Evolutionary conservation across 1,140 invertebrate genomes (phyloP).

Genomic region (Cherax destructor): DNA sequence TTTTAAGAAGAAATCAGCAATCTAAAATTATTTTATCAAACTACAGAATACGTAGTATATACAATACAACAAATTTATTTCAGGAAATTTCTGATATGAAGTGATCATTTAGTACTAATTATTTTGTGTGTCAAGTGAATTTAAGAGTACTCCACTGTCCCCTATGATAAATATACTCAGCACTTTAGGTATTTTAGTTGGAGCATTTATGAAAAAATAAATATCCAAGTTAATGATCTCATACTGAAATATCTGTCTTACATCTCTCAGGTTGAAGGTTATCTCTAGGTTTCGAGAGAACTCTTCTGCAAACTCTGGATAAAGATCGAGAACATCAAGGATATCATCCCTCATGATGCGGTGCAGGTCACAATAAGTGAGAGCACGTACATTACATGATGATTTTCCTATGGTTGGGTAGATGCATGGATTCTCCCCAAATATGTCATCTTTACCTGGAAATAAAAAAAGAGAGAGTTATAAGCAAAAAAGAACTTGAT

Average conservation of each 20-base stretch:
- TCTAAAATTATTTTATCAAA: too few species aligned
- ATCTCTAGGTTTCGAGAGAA: slow-evolving; percentile 97
- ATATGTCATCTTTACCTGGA: slow-evolving; percentile 97
- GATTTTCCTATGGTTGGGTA: slow-evolving; percentile 96
- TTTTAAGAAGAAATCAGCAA: too few species aligned
- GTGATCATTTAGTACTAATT: too few species aligned
- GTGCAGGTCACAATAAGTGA: slow-evolving; percentile 99
- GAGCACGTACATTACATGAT: slow-evolving; percentile 97
- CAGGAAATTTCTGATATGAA: too few species aligned
- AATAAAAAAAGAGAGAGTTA: background rate
- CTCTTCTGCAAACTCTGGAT: slow-evolving; percentile 95
- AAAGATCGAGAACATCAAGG: slow-evolving; percentile 97
- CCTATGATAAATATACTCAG: too few species aligned
- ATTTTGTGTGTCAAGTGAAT: too few species aligned
- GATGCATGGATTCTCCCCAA: slow-evolving; percentile 97
- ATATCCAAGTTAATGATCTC: too few species aligned
- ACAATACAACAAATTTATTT: too few species aligned
- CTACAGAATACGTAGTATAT: too few species aligned
- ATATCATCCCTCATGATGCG: slow-evolving; percentile 97
- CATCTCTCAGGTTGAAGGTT: slow-evolving; percentile 97
- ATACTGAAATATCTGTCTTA: slow-evolving; percentile 78
- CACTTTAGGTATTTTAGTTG: too few species aligned
- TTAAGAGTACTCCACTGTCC: too few species aligned
- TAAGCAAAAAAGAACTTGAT: background rate
- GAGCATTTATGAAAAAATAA: too few species aligned